Conservation (phyloP, 2,113 vertebrate genomes). For the sheep (Ovis aries) region ARS-UI_Ramb_v3.0 NC_056080.1:108722501-108723000, state of each 20-base stretch:
- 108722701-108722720: background rate
- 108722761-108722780: constrained; percentile 39
- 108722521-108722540: constrained; percentile 39
- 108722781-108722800: constrained; percentile 35
- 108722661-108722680: background rate
- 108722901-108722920: background rate
- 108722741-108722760: background rate
- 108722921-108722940: background rate
- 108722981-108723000: background rate
- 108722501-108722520: constrained; percentile 30
- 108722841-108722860: constrained; percentile 16
- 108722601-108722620: constrained; percentile 22
- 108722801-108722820: constrained; percentile 11
- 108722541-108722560: constrained; percentile 27
- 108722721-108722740: constrained; percentile 19
- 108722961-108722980: background rate
- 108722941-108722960: background rate
- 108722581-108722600: constrained; percentile 28
- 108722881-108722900: constrained; percentile 15
- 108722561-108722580: background rate
- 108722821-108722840: constrained; percentile 24
- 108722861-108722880: constrained; percentile 47
- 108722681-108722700: background rate
- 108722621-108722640: constrained; percentile 34
- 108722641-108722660: constrained; percentile 18